Percentiles rank a stretch among this genome's conserved stretches.
Evolutionary conservation across 2,888 invertebrate genomes (phyloP).

Genomic region (Leptinotarsa peninsularis): DNA sequence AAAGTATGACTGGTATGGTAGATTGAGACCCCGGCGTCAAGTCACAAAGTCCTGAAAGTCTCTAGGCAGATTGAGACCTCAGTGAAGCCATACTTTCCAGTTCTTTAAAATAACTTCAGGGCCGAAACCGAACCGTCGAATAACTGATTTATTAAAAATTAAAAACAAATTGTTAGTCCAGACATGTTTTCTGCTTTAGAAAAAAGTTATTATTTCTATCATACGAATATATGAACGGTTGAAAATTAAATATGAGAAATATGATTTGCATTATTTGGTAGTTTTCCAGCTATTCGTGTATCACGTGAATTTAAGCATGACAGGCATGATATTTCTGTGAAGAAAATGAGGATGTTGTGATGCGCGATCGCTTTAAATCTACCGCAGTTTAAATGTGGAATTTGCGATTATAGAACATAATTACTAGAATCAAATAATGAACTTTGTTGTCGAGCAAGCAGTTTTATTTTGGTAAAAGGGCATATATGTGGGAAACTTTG

Average conservation of each 20-base stretch:
- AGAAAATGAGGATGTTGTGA: constrained; percentile 38
- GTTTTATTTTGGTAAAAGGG: constrained; percentile 47
- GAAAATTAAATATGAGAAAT: not conserved
- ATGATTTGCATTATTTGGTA: not conserved
- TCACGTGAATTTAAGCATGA: not conserved
- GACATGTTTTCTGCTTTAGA: too few relatives aligned
- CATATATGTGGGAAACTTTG: constrained; percentile 49
- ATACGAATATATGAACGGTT: too few relatives aligned
- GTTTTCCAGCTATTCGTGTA: not conserved
- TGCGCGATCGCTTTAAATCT: constrained; percentile 39
- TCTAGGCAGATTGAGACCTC: too few relatives aligned
- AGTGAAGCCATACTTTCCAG: too few relatives aligned
- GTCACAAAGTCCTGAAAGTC: too few relatives aligned
- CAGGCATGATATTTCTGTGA: constrained; percentile 5
- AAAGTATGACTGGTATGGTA: too few relatives aligned
- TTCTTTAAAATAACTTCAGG: too few relatives aligned
- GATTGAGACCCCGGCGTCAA: too few relatives aligned
- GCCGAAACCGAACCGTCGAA: too few relatives aligned
- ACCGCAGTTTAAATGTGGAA: constrained; percentile 44
- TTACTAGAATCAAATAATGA: constrained; percentile 47
- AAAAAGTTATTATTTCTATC: too few relatives aligned
- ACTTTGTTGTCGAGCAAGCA: constrained; percentile 41
- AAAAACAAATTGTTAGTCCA: too few relatives aligned
- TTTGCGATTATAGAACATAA: constrained; percentile 44
- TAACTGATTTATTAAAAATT: too few relatives aligned